Conservation (phyloP, 2,113 vertebrate genomes). For the Tupaia tana region DNA sequence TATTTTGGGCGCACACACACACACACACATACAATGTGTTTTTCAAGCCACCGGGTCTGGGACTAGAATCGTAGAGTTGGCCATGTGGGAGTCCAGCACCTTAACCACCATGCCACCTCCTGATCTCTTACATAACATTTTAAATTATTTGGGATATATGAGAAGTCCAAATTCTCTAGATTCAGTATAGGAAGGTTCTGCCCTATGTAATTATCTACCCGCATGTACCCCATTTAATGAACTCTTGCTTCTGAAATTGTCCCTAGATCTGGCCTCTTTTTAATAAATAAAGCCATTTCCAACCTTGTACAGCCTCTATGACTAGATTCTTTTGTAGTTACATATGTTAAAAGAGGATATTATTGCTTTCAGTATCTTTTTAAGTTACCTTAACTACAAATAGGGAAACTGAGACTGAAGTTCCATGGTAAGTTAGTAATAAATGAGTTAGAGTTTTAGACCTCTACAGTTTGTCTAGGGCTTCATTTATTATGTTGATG, state of each 20-base stretch:
- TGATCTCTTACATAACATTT: background rate
- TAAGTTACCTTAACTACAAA: background rate
- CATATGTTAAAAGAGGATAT: background rate
- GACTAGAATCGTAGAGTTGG: no score
- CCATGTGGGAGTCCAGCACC: no score
- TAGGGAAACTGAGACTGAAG: background rate
- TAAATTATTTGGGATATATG: background rate
- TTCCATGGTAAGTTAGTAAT: background rate
- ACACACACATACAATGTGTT: no score
- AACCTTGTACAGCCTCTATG: background rate
- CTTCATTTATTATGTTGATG: background rate
- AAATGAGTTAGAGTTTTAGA: background rate
- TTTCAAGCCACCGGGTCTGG: no score
- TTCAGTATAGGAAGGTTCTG: background rate
- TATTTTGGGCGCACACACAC: no score
- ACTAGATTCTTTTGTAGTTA: background rate
- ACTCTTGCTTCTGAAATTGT: background rate
- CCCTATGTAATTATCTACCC: background rate
- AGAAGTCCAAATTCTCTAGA: background rate
- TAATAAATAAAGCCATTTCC: background rate
- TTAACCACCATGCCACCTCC: no score
- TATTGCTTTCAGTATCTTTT: background rate
- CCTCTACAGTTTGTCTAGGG: background rate
- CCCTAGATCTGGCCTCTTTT: background rate
- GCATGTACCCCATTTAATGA: no score